Evolutionary conservation across 2,888 invertebrate species (phyloP), one percentile per base, ranked within the genome.

Genomic region (Orthonychiurus folsomi): DNA sequence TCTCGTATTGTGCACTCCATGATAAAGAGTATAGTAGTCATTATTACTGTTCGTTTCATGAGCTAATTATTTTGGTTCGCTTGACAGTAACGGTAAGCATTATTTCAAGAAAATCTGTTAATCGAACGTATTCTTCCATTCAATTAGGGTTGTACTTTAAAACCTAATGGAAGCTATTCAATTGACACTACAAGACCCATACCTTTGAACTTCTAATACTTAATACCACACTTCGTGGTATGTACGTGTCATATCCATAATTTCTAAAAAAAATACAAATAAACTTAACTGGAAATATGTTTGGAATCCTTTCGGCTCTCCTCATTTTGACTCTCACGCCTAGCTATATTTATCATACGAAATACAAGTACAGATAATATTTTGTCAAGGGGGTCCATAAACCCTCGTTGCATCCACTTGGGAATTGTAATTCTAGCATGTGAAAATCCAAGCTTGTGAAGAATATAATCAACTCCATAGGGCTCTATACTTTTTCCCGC

Each of bases 391-490:
- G 96, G 95, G 80, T 99, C 99, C 85, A 99, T 91, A 74, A 95
- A 89, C 18, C 97, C 97, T 61, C 99, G 83, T 79, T 99, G 99
- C 81, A 97, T 85, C 94, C 97, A 99, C 80, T 99, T 99, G 63
- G 99, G 99, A 76, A 99, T 99, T 62, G 99, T 99, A 70, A 92
- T 93, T 69, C 96, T 84, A 15, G 97, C 96, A 80, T 99, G 97
- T 64, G 91, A 87, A 78, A 99, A 97, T 55, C 96, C 96, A 52
- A 99, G 82, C 79, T 96, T 95, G 80, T 96, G 94, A 59, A 99
- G 83, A 75, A 99, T 95, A 78, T 94, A 96, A 81, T 99, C 97
- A 66, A 97, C 93, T 59, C 96, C 96, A 76, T 96, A 96, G 0
- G 97, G 96, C 78, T 97, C 96, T 74, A 97, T 94, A 74, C 93